These are phyloP conservation scores for Hirtodrosophila histrioides DNA, from an alignment of 2,888 invertebrate species.

Conservation along the genomic window DNA sequence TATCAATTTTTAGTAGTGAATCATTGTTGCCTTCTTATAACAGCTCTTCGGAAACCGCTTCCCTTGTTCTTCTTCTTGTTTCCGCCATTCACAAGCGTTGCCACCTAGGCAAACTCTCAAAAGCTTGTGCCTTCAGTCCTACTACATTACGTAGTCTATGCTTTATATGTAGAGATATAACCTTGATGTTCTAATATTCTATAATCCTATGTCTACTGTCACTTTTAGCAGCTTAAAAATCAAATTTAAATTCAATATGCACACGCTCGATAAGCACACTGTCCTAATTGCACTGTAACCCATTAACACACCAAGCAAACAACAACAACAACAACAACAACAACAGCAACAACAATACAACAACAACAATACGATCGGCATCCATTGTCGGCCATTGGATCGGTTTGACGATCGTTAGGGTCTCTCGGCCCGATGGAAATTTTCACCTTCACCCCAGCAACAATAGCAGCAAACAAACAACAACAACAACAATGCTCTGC, in stretches of 20 bases:
- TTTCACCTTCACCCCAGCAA: slow-evolving; percentile 75
- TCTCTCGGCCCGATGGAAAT: slow-evolving; percentile 40
- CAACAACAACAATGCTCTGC: slow-evolving; percentile 31
- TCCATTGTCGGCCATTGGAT: slow-evolving; percentile 54
- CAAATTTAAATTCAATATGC: slow-evolving; percentile 51
- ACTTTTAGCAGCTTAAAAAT: slow-evolving; percentile 13
- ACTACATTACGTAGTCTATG: too few species aligned
- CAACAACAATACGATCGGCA: slow-evolving; percentile 43
- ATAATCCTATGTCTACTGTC: slow-evolving; percentile 2
- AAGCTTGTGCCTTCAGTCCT: too few species aligned
- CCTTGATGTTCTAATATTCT: background rate
- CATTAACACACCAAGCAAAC: slow-evolving; percentile 65
- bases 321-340: slow-evolving; percentile 31
- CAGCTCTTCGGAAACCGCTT: too few species aligned
- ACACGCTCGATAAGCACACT: slow-evolving; percentile 45
- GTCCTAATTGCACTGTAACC: slow-evolving; percentile 78
- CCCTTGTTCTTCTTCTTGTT: too few species aligned
- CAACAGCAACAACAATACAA: slow-evolving; percentile 14
- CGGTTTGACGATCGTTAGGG: slow-evolving; percentile 51
- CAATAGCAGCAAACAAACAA: slow-evolving; percentile 29
- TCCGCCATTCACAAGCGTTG: too few species aligned
- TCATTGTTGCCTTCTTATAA: too few species aligned
- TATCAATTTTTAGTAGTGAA: too few species aligned
- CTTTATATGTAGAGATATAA: background rate
- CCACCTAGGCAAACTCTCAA: too few species aligned